phyloP scores from a whole-genome alignment of 2,113 vertebrate genomes.

The Trichechus manatus region DNA sequence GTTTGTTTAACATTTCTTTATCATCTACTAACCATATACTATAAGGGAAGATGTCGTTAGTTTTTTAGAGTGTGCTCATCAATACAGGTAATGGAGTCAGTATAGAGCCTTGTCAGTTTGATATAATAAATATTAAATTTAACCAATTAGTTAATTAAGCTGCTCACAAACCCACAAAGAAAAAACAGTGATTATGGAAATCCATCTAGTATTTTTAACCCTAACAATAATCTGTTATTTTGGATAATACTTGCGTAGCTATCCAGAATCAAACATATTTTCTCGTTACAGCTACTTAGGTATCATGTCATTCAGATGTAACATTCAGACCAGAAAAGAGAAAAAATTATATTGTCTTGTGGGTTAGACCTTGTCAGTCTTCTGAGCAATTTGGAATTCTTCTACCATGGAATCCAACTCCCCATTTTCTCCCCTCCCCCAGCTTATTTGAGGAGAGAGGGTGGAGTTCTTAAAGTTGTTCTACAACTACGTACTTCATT shows the following conservation, averaged over 20 bases:
- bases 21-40: neutral
- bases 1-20: neutral
- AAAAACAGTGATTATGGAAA: constrained; percentile 4
- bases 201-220: constrained; percentile 19
- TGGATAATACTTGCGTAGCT: neutral
- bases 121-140: constrained; percentile 15
- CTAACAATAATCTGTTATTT: neutral
- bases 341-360: neutral
- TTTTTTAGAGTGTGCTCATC: neutral
- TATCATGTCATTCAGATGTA: neutral
- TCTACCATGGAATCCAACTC: neutral
- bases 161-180: neutral
- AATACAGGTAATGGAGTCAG: neutral
- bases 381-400: neutral
- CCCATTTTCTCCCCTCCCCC: neutral
- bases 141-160: constrained; percentile 40
- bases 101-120: constrained; percentile 2
- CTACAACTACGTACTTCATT: neutral
- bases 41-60: neutral
- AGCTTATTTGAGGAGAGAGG: neutral
- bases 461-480: neutral
- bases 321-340: constrained; percentile 27
- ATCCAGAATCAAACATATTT: constrained; percentile 2
- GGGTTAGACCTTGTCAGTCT: neutral
- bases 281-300: neutral